Evolutionary conservation across 2,113 vertebrate genomes (phyloP).

Genomic region (Galbula dea): DNA sequence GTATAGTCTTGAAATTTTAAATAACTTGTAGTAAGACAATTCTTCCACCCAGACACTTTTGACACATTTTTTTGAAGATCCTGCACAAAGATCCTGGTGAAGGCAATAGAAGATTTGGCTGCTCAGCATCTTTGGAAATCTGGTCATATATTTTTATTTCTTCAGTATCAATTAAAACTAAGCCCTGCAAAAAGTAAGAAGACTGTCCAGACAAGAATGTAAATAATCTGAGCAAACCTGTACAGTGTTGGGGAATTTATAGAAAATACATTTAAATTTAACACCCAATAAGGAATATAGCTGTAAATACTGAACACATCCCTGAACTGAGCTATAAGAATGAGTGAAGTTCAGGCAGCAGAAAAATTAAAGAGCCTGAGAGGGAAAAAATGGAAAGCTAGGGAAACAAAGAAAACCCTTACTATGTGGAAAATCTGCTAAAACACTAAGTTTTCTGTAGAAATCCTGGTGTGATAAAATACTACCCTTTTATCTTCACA

Average conservation of each 20-base stretch:
- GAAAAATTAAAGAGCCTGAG: constrained; percentile 36
- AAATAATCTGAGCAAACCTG: constrained; percentile 27
- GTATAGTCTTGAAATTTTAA: constrained; percentile 21
- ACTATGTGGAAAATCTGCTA: constrained; percentile 12
- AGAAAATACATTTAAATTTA: constrained; percentile 58
- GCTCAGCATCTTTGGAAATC: neutral
- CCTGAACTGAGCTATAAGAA: constrained; percentile 29
- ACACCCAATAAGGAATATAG: constrained; percentile 10
- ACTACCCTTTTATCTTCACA: neutral
- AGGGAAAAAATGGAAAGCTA: neutral
- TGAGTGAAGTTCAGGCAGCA: constrained; percentile 55
- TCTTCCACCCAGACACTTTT: neutral
- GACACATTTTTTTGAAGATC: neutral
- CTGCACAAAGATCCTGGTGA: neutral
- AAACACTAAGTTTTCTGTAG: neutral
- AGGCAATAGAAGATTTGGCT: neutral
- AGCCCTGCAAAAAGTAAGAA: neutral
- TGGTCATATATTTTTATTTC: constrained; percentile 1
- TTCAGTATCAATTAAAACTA: constrained; percentile 35
- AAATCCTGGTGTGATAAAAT: constrained; percentile 22
- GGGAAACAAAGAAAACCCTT: neutral
- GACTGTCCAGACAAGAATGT: neutral
- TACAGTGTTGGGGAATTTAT: constrained; percentile 36
- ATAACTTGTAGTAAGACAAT: constrained; percentile 52
- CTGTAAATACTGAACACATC: neutral